Base-by-base conservation (phyloP, 2,113 vertebrate species). In the Thymallus thymallus region DNA sequence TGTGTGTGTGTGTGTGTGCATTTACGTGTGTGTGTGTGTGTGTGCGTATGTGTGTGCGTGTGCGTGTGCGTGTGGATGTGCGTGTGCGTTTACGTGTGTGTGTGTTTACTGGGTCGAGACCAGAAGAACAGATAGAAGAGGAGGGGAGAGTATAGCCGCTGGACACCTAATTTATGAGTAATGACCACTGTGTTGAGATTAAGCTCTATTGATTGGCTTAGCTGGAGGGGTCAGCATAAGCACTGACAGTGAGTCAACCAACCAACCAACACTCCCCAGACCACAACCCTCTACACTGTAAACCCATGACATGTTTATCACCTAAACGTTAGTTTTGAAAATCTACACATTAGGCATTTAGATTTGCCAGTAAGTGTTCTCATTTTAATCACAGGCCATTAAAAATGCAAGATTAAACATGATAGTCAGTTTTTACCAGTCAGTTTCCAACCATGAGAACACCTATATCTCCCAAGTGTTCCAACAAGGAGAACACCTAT, bases 121-220 rank as follows among this genome's bases (percentile, higher is more conserved):
- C 32, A 22, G 64, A 58, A 56, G 73, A 63, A 71, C 13, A 64
- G 67, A 29, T 45, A 48, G 4, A 45, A 60, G 64, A 4, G 5
- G 74, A 73, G 67, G 55, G 70, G 1, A 0, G 71, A 79, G 14
- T 68, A 32, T 66, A 84, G 82, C 79, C 32, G 60, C 80, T 80
- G 82, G 86, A 87, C 68, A 78, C 67, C 60, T n/a, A 68, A 58
- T 80, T 89, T 88, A 91, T 90, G 80, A 91, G 56, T 80, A 69
- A 90, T 83, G 69, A 84, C 75, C 55, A n/a, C 55, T 10, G 74
- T 65, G 77, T 85, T 85, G 84, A 90, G 86, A 88, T 89, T 89
- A 91, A 88, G 84, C 88, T 85, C 82, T 67, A 78, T 79, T 78
- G 76, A 77, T 70, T 68, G 76, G 76, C 76, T 68, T 74, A 77